These are phyloP conservation scores for Coenonympha arcania DNA, from an alignment of 2,888 invertebrate species.

Conservation along the genomic window DNA sequence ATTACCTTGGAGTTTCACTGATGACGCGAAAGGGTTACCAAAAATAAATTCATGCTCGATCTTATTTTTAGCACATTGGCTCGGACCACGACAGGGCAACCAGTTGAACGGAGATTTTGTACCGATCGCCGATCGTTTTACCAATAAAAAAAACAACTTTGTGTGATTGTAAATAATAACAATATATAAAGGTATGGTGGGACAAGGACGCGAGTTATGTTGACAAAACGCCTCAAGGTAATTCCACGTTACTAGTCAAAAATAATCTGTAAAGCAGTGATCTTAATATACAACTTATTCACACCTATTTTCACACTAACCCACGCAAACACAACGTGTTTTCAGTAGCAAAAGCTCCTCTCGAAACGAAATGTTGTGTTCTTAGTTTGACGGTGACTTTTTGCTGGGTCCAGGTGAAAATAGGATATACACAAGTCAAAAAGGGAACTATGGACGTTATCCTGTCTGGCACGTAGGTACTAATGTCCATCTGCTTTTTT, in stretches of 20 bases:
- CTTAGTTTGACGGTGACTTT: slow-evolving; percentile 59
- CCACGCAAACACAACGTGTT: slow-evolving; percentile 70
- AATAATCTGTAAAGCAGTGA: slow-evolving; percentile 58
- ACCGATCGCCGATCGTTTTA: slow-evolving; percentile 61
- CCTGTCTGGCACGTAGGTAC: slow-evolving; percentile 30
- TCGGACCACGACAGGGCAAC: slow-evolving; percentile 55
- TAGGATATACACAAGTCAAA: slow-evolving; percentile 28
- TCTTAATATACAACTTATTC: slow-evolving; percentile 68
- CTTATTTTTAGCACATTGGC: slow-evolving; percentile 72
- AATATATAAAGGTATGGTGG: slow-evolving; percentile 45
- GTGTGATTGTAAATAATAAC: slow-evolving; percentile 41
- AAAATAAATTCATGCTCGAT: slow-evolving; percentile 72
- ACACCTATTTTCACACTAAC: slow-evolving; percentile 71
- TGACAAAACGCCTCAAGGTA: slow-evolving; percentile 60
- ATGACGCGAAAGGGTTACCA: slow-evolving; percentile 69
- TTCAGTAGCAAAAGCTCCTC: slow-evolving; percentile 65
- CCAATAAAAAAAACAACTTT: slow-evolving; percentile 38
- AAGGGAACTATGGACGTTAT: slow-evolving; percentile 32
- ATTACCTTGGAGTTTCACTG: slow-evolving; percentile 34
- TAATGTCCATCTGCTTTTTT: slow-evolving; percentile 4
- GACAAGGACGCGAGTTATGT: slow-evolving; percentile 41
- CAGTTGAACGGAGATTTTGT: slow-evolving; percentile 70
- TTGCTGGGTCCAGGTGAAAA: slow-evolving; percentile 53
- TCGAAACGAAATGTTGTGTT: slow-evolving; percentile 72
- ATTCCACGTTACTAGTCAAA: slow-evolving; percentile 56